Base-by-base conservation (phyloP, 2,113 vertebrate species). In the Lutjanus erythropterus region DNA sequence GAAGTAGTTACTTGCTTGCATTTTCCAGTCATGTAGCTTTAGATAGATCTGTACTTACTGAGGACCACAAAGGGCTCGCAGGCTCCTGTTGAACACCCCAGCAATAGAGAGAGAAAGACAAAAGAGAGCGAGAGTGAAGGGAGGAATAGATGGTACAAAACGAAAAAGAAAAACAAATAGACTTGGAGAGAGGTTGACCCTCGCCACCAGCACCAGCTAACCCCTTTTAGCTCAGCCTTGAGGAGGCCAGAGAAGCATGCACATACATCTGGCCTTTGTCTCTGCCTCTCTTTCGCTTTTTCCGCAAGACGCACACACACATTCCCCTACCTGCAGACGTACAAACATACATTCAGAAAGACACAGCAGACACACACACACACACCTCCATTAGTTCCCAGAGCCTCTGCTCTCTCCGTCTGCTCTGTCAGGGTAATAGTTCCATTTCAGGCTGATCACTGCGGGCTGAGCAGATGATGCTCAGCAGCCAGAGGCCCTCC, bases 401-500 rank as follows among this genome's bases (percentile, higher is more conserved):
- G n/a, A 68, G 68, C 59, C 46, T 69, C 35, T 10, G 50, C 68
- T 44, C n/a, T 46, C 41, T 55, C 50, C 58, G 21, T 69, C 81
- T 73, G 42, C 44, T 78, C 58, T 19, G 64, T 55, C 39, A 41
- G 65, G 60, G 31, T 31, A 65, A 79, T 66, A 0, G 55, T 44
- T 83, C 41, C 85, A 77, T 77, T 77, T 69, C 61, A 41, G 66
- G 41, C 71, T 52, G 52, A 68, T 67, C 64, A 19, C 44, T 39
- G 53, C 59, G 27, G 72, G 56, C 49, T 53, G 64, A 4, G 64
- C 74, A 75, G 49, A 42, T 62, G 74, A 61, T 46, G 1, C 2
- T 3, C 60, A 66, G 60, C 46, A 35, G 67, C 59, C 29, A 35
- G 23, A 46, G 60, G 21, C 21, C 49, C n/a, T 19, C 25, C 12